phyloP scores from a whole-genome alignment of 2,797 vertebrate genomes.

The Myiotriccus ornatus region DNA sequence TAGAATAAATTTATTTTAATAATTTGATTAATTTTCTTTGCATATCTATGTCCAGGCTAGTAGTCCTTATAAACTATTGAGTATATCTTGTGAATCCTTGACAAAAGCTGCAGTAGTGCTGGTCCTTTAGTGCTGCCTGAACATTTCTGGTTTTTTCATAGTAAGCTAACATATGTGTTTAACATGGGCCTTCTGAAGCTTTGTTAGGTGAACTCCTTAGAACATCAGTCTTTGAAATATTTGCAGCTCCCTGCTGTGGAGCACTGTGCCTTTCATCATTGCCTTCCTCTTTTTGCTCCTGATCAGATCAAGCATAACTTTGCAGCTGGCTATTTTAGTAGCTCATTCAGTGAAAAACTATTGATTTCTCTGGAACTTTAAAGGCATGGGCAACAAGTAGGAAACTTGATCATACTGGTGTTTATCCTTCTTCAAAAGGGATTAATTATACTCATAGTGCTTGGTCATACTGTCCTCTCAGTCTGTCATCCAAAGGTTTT shows the following conservation, averaged over 20 bases:
- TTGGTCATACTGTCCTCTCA: neutral
- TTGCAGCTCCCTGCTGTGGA: neutral
- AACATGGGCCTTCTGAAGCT: neutral
- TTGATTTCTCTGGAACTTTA: neutral
- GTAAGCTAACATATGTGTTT: rapidly evolving
- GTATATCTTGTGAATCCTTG: neutral
- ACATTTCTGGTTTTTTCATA: neutral
- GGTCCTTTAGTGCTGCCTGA: neutral
- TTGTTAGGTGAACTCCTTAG: neutral
- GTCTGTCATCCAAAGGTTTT: neutral
- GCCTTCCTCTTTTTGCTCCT: neutral
- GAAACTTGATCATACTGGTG: neutral
- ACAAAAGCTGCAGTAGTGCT: neutral
- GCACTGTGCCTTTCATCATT: neutral
- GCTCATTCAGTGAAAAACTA: neutral
- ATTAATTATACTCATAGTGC: neutral
- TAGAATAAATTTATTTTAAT: neutral
- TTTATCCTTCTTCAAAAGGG: neutral
- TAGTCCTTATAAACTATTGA: neutral
- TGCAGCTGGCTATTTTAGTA: neutral
- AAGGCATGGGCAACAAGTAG: neutral
- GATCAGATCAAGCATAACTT: neutral
- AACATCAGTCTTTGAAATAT: neutral
- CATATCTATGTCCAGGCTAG: neutral
- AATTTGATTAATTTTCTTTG: neutral